Percentiles rank a stretch among this genome's conserved stretches.
phyloP scores from a whole-genome alignment of 2,797 vertebrate species.

The Chelon auratus region DNA sequence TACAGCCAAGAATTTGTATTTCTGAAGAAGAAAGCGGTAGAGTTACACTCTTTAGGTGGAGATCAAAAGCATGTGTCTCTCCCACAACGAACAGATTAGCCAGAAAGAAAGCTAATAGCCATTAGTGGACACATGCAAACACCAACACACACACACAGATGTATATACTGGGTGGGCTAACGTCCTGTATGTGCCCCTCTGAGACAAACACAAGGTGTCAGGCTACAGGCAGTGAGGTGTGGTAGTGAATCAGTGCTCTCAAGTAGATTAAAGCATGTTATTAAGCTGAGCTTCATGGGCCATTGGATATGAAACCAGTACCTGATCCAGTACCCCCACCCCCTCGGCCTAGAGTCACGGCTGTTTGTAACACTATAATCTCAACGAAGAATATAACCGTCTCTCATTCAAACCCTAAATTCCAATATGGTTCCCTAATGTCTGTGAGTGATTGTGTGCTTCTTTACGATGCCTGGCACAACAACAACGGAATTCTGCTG shows the following conservation, averaged over 20 bases:
- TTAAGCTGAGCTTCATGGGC: conserved; percentile 39
- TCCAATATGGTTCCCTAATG: conserved; percentile 78
- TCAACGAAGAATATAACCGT: conserved; percentile 55
- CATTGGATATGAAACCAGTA: conserved; percentile 50
- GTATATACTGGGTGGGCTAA: conserved; percentile 25
- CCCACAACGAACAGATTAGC: conserved; percentile 28
- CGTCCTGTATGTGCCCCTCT: conserved; percentile 13
- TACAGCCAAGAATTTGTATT: neutral
- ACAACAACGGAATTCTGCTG: conserved; percentile 55
- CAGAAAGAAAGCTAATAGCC: conserved; percentile 50
- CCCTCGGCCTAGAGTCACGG: conserved; percentile 28
- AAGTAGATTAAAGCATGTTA: conserved; percentile 81
- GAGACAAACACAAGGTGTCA: conserved; percentile 42
- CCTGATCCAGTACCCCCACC: conserved; percentile 46
- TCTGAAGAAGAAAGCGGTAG: conserved; percentile 3
- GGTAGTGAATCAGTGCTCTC: conserved; percentile 72
- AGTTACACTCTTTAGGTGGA: conserved; percentile 22
- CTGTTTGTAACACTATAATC: conserved; percentile 60
- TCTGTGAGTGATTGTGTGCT: conserved; percentile 63
- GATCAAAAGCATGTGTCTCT: conserved; percentile 43
- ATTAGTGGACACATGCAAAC: conserved; percentile 30
- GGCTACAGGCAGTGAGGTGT: conserved; percentile 35
- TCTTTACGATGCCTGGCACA: conserved; percentile 69
- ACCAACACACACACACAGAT: conserved; percentile 25
- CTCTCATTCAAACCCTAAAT: conserved; percentile 70